phyloP scores from a whole-genome alignment of 1,140 invertebrate species.

The Helicoverpa armigera region DNA sequence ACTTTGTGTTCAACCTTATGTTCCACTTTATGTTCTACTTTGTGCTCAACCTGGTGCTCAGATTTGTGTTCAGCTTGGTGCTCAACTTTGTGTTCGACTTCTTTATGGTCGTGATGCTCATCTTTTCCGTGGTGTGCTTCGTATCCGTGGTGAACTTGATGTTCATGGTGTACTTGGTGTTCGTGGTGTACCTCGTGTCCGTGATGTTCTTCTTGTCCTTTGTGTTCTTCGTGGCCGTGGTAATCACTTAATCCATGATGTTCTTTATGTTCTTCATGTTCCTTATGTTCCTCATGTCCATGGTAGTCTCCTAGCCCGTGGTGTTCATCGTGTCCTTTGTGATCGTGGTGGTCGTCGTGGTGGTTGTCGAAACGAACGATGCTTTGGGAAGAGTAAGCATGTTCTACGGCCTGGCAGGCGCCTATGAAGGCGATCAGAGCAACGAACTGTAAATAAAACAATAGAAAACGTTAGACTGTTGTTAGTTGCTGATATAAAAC shows the following conservation, averaged over 20 bases:
- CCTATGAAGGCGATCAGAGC: slow-evolving; percentile 46
- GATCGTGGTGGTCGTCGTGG: slow-evolving; percentile 37
- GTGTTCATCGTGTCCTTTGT: slow-evolving; percentile 1
- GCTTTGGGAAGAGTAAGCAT: slow-evolving; percentile 49
- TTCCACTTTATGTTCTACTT: slow-evolving; percentile 21
- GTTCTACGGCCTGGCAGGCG: slow-evolving; percentile 42
- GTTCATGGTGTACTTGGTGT: not conserved
- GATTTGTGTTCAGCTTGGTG: not conserved
- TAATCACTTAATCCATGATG: not conserved
- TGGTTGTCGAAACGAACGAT: slow-evolving; percentile 34
- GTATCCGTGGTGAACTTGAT: not conserved
- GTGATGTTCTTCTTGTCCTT: not conserved
- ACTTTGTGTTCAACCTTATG: slow-evolving; percentile 14
- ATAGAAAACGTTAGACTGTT: slow-evolving; percentile 5
- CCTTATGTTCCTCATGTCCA: slow-evolving; percentile 7
- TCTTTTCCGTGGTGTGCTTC: not conserved
- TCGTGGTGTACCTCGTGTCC: slow-evolving; percentile 14
- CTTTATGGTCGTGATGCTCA: not conserved
- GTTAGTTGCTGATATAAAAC: not conserved
- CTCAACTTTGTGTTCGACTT: slow-evolving; percentile 13
- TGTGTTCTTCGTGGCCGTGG: slow-evolving; percentile 5
- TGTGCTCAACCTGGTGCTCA: slow-evolving; percentile 32
- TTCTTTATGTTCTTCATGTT: not conserved
- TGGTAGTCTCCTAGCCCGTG: slow-evolving; percentile 4
- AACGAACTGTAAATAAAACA: slow-evolving; percentile 33